Base-by-base conservation (phyloP, 2,888 invertebrate species). In the Cerastis leucographa region DNA sequence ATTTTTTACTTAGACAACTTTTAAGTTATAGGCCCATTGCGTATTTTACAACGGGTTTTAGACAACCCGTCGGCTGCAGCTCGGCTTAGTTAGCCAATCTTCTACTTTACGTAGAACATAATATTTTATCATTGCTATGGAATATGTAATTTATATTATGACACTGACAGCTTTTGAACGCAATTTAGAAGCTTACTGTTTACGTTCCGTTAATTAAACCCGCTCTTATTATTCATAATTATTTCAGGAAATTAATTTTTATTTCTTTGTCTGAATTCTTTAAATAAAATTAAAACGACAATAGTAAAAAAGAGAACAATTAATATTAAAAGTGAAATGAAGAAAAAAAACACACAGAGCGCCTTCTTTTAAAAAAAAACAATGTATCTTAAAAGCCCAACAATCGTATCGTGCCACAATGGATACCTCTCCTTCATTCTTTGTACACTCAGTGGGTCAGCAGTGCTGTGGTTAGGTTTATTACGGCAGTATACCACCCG, bases 401-500 rank as follows among this genome's bases (percentile, higher is more conserved):
- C 66, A 85, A 59, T 65, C 86, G 74, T 91, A 87, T 83, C 90
- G 89, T 89, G 42, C 72, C 81, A 92, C 92, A 94, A 93, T 93
- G 92, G 90, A 90, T 78, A 85, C 88, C 84, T 81, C 82, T 84
- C 87, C 78, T 84, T 83, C 83, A 84, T 78, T 83, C 85, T 89
- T 88, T 85, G 85, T 85, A 64, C 78, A 61, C 70, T 64, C 92
- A 92, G 90, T 92, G 91, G 90, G 92, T 90, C 92, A 91, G 86
- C 88, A 90, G 91, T 90, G 85, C 86, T 94, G 94, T 94, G 94
- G 94, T 94, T 92, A 93, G 86, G 85, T 95, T 95, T 95, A 95
- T 92, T 89, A 86, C 86, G 54, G 92, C 89, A 85, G 91, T 96
- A 96, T 94, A 96, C 96, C 96, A 95, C 95, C 96, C 95, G 95